phyloP scores from a whole-genome alignment of 2,113 vertebrate species.

The Cynocephalus volans region DNA sequence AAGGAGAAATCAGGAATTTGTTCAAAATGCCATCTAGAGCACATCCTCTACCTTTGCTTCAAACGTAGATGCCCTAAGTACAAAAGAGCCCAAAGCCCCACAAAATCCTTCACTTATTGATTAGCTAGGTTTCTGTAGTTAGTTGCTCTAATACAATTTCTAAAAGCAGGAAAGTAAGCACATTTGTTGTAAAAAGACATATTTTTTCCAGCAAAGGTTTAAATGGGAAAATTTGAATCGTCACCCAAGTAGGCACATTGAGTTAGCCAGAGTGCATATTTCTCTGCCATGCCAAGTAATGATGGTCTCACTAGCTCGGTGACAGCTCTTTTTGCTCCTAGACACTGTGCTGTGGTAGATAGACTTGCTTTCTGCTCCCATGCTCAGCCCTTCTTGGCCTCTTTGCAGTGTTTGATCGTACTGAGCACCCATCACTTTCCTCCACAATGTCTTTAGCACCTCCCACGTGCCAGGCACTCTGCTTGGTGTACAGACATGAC shows the following conservation, averaged over 20 bases:
- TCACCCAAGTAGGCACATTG: not conserved
- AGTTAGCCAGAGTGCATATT: not conserved
- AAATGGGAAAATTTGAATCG: not conserved
- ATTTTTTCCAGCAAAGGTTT: not conserved
- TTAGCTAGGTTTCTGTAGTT: not conserved
- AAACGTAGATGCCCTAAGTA: not conserved
- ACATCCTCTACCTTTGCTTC: not conserved
- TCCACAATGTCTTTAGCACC: not conserved
- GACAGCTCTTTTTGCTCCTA: not conserved
- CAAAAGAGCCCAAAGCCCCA: not conserved
- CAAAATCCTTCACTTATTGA: not conserved
- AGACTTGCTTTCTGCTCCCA: not conserved
- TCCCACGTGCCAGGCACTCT: not conserved
- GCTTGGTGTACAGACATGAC: not conserved
- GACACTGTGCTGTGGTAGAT: not conserved
- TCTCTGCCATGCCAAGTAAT: not conserved
- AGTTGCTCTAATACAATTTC: not conserved
- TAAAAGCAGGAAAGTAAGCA: constrained; percentile 35
- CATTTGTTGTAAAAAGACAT: not conserved
- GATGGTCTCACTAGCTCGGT: not conserved
- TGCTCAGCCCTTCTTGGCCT: not conserved
- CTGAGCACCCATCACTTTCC: not conserved
- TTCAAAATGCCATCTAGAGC: not conserved
- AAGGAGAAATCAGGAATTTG: not conserved
- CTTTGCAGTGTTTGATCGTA: not conserved